Conservation (phyloP, 2,113 vertebrate species). For the Neogobius melanostomus region DNA sequence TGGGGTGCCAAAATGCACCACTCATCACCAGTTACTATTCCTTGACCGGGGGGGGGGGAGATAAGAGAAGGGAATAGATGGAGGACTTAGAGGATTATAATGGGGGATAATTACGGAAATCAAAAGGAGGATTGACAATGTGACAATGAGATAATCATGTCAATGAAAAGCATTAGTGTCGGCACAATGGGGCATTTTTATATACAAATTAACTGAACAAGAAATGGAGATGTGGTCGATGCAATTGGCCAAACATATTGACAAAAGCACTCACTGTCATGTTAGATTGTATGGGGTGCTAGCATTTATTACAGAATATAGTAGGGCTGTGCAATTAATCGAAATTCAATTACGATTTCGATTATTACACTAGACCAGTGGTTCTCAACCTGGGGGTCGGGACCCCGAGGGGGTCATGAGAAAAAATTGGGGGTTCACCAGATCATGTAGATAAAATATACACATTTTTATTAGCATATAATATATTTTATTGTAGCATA, state of each 20-base stretch:
- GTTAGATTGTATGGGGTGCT: not conserved
- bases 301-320: too few species aligned
- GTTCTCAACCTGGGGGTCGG: too few species aligned
- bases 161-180: not conserved
- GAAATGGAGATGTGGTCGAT: not conserved
- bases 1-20: constrained; percentile 19
- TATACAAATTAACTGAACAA: not conserved
- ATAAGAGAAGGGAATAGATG: not conserved
- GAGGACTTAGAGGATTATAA: not conserved
- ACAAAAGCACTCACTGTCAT: not conserved
- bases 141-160: not conserved
- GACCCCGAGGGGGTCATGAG: too few species aligned
- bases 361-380: too few species aligned
- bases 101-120: not conserved
- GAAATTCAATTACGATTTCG: too few species aligned
- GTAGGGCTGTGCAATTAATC: too few species aligned
- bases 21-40: constrained; percentile 11
- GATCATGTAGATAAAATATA: too few species aligned
- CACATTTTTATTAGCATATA: too few species aligned
- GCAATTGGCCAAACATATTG: not conserved
- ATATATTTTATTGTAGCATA: too few species aligned
- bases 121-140: not conserved
- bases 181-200: not conserved
- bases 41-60: not conserved
- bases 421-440: too few species aligned